Evolutionary conservation across 2,113 vertebrate species (phyloP).

Genomic region (Xiphorhynchus elegans): DNA sequence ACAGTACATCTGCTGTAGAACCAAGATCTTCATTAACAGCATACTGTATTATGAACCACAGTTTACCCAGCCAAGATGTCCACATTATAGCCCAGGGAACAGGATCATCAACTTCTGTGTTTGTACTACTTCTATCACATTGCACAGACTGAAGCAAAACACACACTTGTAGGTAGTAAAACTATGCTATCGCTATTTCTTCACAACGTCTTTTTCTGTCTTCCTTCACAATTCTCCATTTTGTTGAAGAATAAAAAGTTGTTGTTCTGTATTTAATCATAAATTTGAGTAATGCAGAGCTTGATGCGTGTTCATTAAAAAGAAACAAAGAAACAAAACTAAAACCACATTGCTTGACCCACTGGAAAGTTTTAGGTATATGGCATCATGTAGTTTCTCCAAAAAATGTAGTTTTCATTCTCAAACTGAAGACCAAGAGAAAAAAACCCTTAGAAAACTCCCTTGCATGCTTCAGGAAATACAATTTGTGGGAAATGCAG

Average conservation of each 20-base stretch:
- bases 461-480: not conserved
- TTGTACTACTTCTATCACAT: not conserved
- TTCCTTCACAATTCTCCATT: not conserved
- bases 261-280: not conserved
- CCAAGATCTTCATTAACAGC: not conserved
- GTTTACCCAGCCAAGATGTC: not conserved
- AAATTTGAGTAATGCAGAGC: not conserved
- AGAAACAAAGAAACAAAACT: not conserved
- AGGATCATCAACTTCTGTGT: not conserved
- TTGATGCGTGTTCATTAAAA: not conserved
- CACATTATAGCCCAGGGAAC: not conserved
- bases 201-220: not conserved
- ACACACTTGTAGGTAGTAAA: not conserved
- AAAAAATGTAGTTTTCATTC: not conserved
- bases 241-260: not conserved
- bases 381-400: not conserved
- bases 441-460: not conserved
- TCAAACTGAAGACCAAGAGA: not conserved
- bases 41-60: not conserved
- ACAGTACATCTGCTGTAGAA: fast-evolving
- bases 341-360: not conserved
- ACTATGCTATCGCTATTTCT: not conserved
- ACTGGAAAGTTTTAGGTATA: not conserved
- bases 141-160: not conserved
- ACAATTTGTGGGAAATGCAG: not conserved